Evolutionary conservation across 1,140 invertebrate genomes (phyloP).

Genomic region (Frieseomelitta varia): DNA sequence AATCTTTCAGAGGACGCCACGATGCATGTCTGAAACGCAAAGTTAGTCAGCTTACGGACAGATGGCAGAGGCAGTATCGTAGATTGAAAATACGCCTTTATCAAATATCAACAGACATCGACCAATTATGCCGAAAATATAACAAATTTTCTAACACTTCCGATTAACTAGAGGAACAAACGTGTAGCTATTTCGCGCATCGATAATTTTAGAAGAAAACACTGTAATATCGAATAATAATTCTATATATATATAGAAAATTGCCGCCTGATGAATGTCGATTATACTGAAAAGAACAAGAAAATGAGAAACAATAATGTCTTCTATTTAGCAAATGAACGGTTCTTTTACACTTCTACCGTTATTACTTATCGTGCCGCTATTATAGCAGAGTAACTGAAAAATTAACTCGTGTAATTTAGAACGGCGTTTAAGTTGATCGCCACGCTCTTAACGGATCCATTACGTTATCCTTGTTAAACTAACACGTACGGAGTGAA

Average conservation of each 20-base stretch:
- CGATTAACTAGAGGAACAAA: not conserved
- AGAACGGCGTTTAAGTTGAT: conserved; percentile 62
- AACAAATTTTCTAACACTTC: not conserved
- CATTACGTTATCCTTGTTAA: conserved; percentile 59
- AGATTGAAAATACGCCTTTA: not conserved
- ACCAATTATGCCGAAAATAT: not conserved
- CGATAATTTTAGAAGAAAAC: not conserved
- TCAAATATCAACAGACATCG: not conserved
- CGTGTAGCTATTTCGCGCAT: no score
- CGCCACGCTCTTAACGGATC: conserved; percentile 53
- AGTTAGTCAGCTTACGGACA: not conserved
- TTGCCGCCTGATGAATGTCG: not conserved
- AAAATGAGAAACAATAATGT: conserved; percentile 33
- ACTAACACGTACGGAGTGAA: conserved; percentile 40
- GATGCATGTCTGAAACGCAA: not conserved
- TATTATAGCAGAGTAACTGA: conserved; percentile 59
- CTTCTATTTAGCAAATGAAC: conserved; percentile 41
- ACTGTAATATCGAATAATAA: not conserved
- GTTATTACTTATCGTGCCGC: conserved; percentile 53
- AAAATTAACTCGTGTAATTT: conserved; percentile 63
- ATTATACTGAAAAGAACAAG: conserved; percentile 7
- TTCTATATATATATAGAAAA: conserved; percentile 13
- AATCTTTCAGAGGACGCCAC: conserved; percentile 51
- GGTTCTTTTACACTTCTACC: conserved; percentile 35
- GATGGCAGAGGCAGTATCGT: conserved; percentile 56